Evolutionary conservation across 1,140 invertebrate genomes (phyloP), one percentile per base, ranked within the genome.

Genomic region (Amyelois transitella): DNA sequence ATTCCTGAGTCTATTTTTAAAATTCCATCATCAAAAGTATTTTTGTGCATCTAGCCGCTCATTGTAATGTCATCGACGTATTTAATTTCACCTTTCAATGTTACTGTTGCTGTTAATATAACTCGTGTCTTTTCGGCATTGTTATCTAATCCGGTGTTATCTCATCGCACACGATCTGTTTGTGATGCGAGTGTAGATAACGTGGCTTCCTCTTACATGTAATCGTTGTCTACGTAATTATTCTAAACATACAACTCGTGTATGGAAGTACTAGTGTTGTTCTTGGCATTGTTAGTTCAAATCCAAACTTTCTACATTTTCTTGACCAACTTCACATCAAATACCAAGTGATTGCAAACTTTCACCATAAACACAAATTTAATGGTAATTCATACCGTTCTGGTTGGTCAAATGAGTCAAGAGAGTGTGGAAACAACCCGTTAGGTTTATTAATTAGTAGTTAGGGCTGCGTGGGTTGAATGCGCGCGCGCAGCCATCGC

Each of bases 381-480:
- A 19, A 8, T 58, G 32, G 43, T 18, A 38, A 18, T 20, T 51
- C 45, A 53, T 57, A 64, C 66, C 53, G 67, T 73, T 76, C 60
- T 63, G 62, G 69, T 66, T 54, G 66, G 60, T 18, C 58, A 64
- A 70, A 69, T 63, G 69, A 72, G 71, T 75, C 64, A 75, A 58
- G 55, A 68, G 55, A 70, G 68, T 72, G 71, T 75, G 65, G 59
- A 71, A 74, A 70, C 63, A 53, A 53, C 51, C 81, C 71, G 76
- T 81, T 82, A 78, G 67, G 38, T 64, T 70, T 75, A 73, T 75
- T 81, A 82, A 85, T 84, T 81, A 79, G 67, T 63, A 65, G 63
- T 64, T 68, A 71, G 72, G 72, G 62, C 57, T 43, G 62, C 57
- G 72, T 74, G 70, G 71, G 75, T 66, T 66, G 60, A 68, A 56